A percentile compares a stretch with the other conserved stretches of the same genome.
Conservation (phyloP, 2,797 vertebrate genomes). For the Chloroceryle inda region DNA sequence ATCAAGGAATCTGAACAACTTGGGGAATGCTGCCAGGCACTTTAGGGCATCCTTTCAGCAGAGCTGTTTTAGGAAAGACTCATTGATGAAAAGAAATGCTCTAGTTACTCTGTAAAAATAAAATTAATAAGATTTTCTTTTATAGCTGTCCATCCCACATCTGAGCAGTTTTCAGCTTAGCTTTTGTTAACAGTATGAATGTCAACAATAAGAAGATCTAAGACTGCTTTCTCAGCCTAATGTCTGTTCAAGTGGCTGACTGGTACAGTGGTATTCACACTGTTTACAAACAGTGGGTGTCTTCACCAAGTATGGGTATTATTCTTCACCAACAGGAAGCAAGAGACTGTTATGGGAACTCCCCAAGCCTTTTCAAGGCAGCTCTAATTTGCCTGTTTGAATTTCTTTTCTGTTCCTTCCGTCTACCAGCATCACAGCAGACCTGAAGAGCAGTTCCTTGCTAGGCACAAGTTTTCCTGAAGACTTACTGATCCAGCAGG, state of each 20-base stretch:
- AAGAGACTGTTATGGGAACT: neutral
- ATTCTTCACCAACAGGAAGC: neutral
- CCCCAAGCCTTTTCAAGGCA: neutral
- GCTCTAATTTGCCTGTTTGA: neutral
- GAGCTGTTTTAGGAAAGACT: conserved; percentile 24
- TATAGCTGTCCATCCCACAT: neutral
- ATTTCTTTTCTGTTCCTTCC: neutral
- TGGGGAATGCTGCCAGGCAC: conserved; percentile 31
- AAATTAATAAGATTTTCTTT: conserved; percentile 47
- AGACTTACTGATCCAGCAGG: neutral
- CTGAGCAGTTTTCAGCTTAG: conserved; percentile 29
- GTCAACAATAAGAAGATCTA: conserved; percentile 27
- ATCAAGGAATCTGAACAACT: conserved; percentile 39
- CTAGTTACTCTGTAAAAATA: conserved; percentile 41
- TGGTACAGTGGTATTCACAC: neutral
- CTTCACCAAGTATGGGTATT: neutral
- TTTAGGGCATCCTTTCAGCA: conserved; percentile 4
- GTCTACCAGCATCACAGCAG: neutral
- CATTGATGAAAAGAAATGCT: conserved; percentile 62
- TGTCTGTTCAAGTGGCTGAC: neutral
- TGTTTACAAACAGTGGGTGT: conserved; percentile 18
- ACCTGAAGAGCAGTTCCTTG: neutral
- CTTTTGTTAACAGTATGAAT: conserved; percentile 5
- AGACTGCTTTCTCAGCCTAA: conserved; percentile 8
- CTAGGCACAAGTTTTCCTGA: neutral